Evolutionary conservation across 2,797 vertebrate species (phyloP).

Genomic region (Meda fulgida): DNA sequence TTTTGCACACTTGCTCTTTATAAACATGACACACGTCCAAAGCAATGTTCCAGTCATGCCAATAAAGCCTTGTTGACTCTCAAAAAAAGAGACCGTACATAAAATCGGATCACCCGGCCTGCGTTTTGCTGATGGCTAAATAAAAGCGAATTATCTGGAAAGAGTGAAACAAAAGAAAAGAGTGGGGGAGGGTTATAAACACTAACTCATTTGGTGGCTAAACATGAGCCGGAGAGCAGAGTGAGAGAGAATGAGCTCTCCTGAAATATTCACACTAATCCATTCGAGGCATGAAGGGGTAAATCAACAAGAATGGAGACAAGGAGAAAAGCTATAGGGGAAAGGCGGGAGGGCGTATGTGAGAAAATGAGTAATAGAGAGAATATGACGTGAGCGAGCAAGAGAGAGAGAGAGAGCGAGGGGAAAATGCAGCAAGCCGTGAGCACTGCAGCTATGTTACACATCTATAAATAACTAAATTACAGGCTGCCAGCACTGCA

Average conservation of each 20-base stretch:
- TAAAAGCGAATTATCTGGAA: conserved; percentile 77
- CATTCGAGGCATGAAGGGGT: conserved; percentile 60
- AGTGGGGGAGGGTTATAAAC: conserved; percentile 68
- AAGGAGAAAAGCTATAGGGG: conserved; percentile 53
- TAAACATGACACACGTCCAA: conserved; percentile 12
- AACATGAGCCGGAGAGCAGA: conserved; percentile 58
- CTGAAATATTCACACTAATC: conserved; percentile 77
- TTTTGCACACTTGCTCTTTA: background rate
- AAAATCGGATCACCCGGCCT: conserved; percentile 10
- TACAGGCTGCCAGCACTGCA: conserved; percentile 82
- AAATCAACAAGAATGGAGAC: conserved; percentile 57
- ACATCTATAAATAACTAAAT: conserved; percentile 87
- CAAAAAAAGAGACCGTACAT: conserved; percentile 18
- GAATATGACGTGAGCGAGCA: conserved; percentile 16
- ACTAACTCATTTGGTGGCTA: conserved; percentile 68
- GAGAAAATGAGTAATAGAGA: conserved; percentile 51
- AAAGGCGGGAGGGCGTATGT: conserved; percentile 40
- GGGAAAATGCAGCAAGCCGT: conserved; percentile 75
- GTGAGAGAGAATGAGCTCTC: conserved; percentile 64
- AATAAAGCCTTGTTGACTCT: conserved; percentile 20
- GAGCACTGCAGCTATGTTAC: conserved; percentile 80
- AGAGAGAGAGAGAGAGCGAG: conserved; percentile 43
- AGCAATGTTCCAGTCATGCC: conserved; percentile 12
- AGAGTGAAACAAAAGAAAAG: conserved; percentile 78
- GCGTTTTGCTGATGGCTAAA: conserved; percentile 60